A percentile compares a stretch with the other conserved stretches of the same genome.
These are phyloP conservation scores for Perca fluviatilis DNA, from an alignment of 2,113 vertebrate genomes.

Conservation along the genomic window DNA sequence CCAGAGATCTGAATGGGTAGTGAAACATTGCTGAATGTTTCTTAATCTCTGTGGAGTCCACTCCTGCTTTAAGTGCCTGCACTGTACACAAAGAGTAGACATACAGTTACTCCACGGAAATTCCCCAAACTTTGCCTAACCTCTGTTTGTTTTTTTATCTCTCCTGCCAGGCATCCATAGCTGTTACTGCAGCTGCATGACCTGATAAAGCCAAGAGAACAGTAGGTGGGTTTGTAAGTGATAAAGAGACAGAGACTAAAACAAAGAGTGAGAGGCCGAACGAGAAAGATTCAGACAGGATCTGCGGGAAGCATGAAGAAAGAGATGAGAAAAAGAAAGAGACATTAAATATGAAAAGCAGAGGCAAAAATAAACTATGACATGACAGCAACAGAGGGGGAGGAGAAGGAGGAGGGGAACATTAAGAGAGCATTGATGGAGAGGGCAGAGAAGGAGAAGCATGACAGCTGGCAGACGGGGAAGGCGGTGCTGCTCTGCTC, in stretches of 20 bases:
- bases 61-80: conserved; percentile 14
- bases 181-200: conserved; percentile 54
- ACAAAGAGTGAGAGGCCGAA: conserved; percentile 18
- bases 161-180: conserved; percentile 39
- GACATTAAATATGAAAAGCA: conserved; percentile 48
- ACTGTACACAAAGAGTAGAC: conserved; percentile 17
- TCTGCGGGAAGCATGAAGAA: background rate
- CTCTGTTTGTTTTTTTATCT: conserved; percentile 65
- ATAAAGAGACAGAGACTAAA: conserved; percentile 48
- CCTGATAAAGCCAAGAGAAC: conserved; percentile 62
- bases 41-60: conserved; percentile 25
- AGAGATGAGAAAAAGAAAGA: conserved; percentile 29
- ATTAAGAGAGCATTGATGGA: conserved; percentile 33
- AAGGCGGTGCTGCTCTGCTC: conserved; percentile 40
- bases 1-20: conserved; percentile 21
- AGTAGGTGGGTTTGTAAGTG: conserved; percentile 41
- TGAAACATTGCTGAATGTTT: conserved; percentile 27
- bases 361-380: conserved; percentile 43
- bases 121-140: conserved; percentile 50
- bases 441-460: conserved; percentile 44
- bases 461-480: conserved; percentile 67
- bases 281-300: conserved; percentile 1
- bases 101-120: conserved; percentile 19
- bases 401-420: conserved; percentile 13
- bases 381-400: conserved; percentile 12